Evolutionary conservation across 2,113 vertebrate species (phyloP).

Genomic region (Bucco capensis): DNA sequence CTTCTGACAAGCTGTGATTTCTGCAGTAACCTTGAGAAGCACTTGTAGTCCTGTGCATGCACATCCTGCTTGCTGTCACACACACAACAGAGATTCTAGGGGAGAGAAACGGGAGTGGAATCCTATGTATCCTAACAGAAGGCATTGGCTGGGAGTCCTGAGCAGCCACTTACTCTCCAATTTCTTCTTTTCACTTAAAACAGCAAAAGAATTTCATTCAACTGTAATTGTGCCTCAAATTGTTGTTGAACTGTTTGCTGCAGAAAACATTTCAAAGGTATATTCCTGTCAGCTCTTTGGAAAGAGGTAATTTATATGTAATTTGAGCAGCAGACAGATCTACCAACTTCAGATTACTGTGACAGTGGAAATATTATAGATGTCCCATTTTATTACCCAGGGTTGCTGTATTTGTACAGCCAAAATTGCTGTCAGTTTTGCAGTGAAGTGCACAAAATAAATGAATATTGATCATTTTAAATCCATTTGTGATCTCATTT

Average conservation of each 20-base stretch:
- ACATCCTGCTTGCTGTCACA: not conserved
- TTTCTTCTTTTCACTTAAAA: conserved; percentile 24
- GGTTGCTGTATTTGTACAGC: not conserved
- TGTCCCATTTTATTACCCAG: not conserved
- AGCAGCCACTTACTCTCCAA: not conserved
- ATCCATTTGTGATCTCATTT: not conserved
- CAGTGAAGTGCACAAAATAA: not conserved
- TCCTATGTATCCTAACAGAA: not conserved
- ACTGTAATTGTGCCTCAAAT: not conserved
- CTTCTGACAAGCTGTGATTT: conserved; percentile 58
- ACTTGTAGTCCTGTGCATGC: not conserved
- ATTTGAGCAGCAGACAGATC: not conserved
- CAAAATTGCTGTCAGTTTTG: not conserved
- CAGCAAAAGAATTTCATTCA: not conserved
- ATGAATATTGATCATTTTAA: not conserved
- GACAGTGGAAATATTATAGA: not conserved
- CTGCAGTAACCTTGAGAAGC: conserved; percentile 42
- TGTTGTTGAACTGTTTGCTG: not conserved
- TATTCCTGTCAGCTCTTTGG: not conserved
- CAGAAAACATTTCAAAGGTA: not conserved
- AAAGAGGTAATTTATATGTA: conserved; percentile 1
- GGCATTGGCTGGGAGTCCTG: not conserved
- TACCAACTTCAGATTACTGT: not conserved
- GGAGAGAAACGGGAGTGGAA: not conserved
- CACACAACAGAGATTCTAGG: not conserved